Base-by-base conservation (phyloP, 2,113 vertebrate species). In the Fulmarus glacialis region DNA sequence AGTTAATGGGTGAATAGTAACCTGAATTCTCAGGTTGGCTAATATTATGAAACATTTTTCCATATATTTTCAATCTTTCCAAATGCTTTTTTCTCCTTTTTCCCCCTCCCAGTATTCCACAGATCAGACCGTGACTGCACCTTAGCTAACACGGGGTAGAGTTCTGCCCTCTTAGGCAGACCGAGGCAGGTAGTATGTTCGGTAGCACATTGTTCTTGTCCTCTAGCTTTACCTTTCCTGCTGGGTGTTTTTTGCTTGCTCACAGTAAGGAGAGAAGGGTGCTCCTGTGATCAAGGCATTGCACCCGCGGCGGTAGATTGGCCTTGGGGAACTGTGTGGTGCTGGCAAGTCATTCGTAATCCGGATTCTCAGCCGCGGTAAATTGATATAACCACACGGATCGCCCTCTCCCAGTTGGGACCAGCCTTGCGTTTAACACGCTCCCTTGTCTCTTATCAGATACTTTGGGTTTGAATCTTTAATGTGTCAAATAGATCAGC, bases 1-100 rank as follows among this genome's bases (percentile, higher is more conserved):
- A 75, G 43, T 21, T 30, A 30, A 36, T 30, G 34, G 20, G 8
- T 71, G 26, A 59, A 82, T 29, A 72, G 14, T 40, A 64, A 71
- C 32, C 11, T 52, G 36, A 74, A 62, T 71, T 84, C 40, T 32
- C 74, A 22, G 11, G 3, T 22, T 71, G 55, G 19, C 6, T 60
- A 34, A 15, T 45, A 50, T 11, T 45, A 6, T 30, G 23, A 38
- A 88, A 16, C 6, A 48, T 18, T 52, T 79, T 75, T 60, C 24
- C 0, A 0, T 67, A 18, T n/a, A 24, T 48, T 66, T 93, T n/a
- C 27, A 40, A 0, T 29, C 4, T 83, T 92, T 56, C 62, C 66
- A 43, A 42, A 30, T 47, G 7, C 0, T 45, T 82, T 66, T 66
- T 15, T 18, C n/a, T 45, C 42, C 42, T 53, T 4, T 36, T 3